phyloP scores from a whole-genome alignment of 1,140 invertebrate genomes.

The Zelostemma sp. region DNA sequence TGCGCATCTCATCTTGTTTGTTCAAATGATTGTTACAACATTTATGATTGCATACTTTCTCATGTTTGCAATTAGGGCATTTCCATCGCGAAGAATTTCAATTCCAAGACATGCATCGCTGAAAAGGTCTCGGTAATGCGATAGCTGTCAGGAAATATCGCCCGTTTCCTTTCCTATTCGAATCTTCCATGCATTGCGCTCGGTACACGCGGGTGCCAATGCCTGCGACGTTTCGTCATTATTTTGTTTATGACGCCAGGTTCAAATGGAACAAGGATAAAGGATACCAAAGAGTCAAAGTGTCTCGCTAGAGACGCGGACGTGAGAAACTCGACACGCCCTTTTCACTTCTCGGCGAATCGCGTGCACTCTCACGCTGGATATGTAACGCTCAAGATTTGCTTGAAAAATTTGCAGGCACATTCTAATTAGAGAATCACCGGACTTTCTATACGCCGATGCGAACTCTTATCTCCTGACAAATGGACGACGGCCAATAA shows the following conservation, averaged over 20 bases:
- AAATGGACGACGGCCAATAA: background rate
- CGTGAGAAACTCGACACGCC: constrained; percentile 42
- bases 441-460: constrained; percentile 30
- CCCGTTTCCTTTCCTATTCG: background rate
- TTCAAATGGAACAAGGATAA: constrained; percentile 28
- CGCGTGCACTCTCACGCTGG: constrained; percentile 27
- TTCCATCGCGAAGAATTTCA: background rate
- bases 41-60: constrained; percentile 50
- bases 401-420: constrained; percentile 28
- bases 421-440: constrained; percentile 45
- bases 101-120: constrained; percentile 19
- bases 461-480: constrained; percentile 4
- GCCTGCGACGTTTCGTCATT: background rate
- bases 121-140: constrained; percentile 1
- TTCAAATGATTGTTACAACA: constrained; percentile 26
- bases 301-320: constrained; percentile 28
- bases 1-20: background rate
- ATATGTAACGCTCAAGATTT: constrained; percentile 20
- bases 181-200: background rate
- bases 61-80: constrained; percentile 6
- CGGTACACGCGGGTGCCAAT: background rate
- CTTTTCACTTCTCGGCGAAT: constrained; percentile 27
- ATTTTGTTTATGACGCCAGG: constrained; percentile 5
- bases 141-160: background rate
- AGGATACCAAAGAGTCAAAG: constrained; percentile 34